These are phyloP conservation scores for Andrena fulva DNA, from an alignment of 2,888 invertebrate species.

Conservation along the genomic window DNA sequence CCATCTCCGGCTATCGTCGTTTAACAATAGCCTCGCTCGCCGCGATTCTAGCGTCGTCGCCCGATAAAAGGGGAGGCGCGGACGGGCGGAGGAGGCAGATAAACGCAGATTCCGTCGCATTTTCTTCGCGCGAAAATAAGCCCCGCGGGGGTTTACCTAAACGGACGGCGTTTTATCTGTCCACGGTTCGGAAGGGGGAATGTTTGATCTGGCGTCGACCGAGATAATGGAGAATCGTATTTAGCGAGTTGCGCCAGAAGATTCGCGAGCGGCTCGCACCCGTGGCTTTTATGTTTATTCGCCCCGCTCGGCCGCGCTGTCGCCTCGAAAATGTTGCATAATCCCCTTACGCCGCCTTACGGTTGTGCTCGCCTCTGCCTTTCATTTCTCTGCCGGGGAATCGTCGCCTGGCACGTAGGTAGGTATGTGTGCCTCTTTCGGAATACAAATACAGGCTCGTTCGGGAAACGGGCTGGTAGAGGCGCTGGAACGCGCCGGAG, in stretches of 20 bases:
- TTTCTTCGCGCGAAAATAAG: not conserved
- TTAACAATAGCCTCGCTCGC: not conserved
- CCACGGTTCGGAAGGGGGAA: not conserved
- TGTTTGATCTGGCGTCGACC: not conserved
- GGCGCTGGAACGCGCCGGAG: slow-evolving; percentile 27
- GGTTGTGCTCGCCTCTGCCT: slow-evolving; percentile 45
- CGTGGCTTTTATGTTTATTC: not conserved
- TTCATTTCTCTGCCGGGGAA: slow-evolving; percentile 60
- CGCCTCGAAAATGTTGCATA: slow-evolving; percentile 61
- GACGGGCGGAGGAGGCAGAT: not conserved
- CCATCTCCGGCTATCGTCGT: not conserved
- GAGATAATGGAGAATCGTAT: not conserved
- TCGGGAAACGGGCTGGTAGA: slow-evolving; percentile 16
- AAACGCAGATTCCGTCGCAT: not conserved
- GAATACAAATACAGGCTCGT: slow-evolving; percentile 43
- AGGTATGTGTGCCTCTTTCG: slow-evolving; percentile 27
- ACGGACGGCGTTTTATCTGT: slow-evolving; percentile 2
- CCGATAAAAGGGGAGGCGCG: not conserved
- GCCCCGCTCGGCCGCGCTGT: slow-evolving; percentile 44
- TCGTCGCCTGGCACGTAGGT: slow-evolving; percentile 40
- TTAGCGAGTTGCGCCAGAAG: not conserved
- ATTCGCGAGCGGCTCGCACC: no score
- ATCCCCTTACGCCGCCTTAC: slow-evolving; percentile 29
- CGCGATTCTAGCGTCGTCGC: not conserved
- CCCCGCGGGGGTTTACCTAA: not conserved